Conservation (phyloP, 2,113 vertebrate genomes). For the Crotophaga sulcirostris region DNA sequence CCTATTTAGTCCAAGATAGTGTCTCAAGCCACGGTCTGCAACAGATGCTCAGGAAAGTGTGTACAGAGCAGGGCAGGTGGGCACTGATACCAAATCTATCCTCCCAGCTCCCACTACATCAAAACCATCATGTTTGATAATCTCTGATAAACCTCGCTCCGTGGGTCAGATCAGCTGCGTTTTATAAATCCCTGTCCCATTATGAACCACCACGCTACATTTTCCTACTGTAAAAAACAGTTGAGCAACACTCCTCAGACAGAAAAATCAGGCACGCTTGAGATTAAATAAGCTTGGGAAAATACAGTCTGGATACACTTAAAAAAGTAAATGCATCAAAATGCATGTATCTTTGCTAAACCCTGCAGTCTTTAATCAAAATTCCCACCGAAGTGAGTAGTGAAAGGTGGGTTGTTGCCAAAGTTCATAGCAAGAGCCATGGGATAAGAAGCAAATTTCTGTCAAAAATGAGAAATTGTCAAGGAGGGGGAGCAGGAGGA, state of each 20-base stretch:
- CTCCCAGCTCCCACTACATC: neutral
- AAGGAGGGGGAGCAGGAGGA: conserved; percentile 9
- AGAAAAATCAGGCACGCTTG: conserved; percentile 6
- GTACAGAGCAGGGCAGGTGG: neutral
- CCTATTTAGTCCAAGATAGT: neutral
- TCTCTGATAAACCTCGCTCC: neutral
- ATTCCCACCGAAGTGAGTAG: conserved; percentile 36
- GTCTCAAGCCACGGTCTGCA: neutral
- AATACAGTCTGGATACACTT: conserved; percentile 31
- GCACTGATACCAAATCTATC: neutral
- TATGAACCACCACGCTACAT: neutral
- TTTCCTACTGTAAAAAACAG: conserved; percentile 33
- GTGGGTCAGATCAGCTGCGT: neutral
- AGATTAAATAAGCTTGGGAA: conserved; percentile 48
- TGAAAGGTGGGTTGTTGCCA: neutral
- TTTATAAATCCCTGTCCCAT: neutral
- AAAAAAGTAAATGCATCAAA: conserved; percentile 48
- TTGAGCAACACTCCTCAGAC: neutral
- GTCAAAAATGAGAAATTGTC: conserved; percentile 32
- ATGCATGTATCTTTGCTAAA: conserved; percentile 7
- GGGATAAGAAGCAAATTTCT: conserved; percentile 36
- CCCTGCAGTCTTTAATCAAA: conserved; percentile 31
- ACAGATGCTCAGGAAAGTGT: neutral
- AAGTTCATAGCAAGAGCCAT: neutral
- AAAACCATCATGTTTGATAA: neutral